Percentiles rank a stretch among this genome's conserved stretches.
Conservation (phyloP, 2,888 invertebrate genomes). For the Cephus pygmeus region DNA sequence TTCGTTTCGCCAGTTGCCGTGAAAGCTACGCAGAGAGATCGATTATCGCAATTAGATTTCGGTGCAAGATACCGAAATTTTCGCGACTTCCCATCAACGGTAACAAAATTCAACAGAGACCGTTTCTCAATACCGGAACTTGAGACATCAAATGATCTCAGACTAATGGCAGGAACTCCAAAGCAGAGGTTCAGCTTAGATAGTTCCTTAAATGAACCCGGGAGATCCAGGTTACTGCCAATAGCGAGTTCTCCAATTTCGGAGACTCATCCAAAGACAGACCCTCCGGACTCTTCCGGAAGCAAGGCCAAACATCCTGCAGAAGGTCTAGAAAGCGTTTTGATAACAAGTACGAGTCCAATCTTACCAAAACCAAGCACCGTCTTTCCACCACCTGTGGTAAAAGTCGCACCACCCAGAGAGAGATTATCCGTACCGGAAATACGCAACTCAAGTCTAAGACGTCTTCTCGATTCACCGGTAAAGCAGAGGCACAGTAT, state of each 20-base stretch:
- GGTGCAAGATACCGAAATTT: constrained; percentile 47
- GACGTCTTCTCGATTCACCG: constrained; percentile 56
- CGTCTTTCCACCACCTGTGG: not conserved
- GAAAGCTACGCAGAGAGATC: constrained; percentile 47
- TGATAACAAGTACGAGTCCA: constrained; percentile 54
- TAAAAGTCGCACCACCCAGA: constrained; percentile 30
- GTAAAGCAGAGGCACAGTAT: constrained; percentile 58
- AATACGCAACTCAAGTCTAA: constrained; percentile 56
- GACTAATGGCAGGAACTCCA: constrained; percentile 56
- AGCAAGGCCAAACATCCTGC: constrained; percentile 29
- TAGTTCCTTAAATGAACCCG: constrained; percentile 49
- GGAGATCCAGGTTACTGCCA: constrained; percentile 47
- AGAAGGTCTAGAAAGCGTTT: constrained; percentile 50
- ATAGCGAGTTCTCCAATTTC: constrained; percentile 59
- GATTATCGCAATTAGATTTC: constrained; percentile 54
- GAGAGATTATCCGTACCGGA: constrained; percentile 61
- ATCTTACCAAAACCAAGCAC: constrained; percentile 38
- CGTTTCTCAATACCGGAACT: constrained; percentile 59
- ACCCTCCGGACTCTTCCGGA: not conserved
- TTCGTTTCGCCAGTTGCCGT: constrained; percentile 35
- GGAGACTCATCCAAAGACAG: constrained; percentile 38
- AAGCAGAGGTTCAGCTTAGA: constrained; percentile 59
- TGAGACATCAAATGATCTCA: constrained; percentile 57
- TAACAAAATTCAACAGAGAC: constrained; percentile 53
- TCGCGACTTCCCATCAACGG: constrained; percentile 35